phyloP scores from a whole-genome alignment of 2,797 vertebrate species.

The Hybognathus amarus region DNA sequence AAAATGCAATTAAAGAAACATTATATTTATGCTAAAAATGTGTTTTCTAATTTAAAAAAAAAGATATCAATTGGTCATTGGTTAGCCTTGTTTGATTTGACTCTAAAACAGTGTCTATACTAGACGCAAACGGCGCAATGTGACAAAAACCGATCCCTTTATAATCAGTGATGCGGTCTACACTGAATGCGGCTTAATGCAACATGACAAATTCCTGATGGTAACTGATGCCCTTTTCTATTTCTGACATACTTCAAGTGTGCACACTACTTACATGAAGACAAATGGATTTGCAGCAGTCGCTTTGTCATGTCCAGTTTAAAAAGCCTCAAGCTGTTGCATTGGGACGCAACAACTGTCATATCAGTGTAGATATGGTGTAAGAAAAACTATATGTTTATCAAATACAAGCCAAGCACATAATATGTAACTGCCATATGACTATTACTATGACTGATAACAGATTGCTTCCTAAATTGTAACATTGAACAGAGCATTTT shows the following conservation, averaged over 20 bases:
- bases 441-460: background rate
- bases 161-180: background rate
- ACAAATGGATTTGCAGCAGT: background rate
- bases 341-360: background rate
- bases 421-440: background rate
- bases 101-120: background rate
- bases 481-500: background rate
- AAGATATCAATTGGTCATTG: background rate
- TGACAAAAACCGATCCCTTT: background rate
- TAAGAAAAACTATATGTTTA: background rate
- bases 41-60: background rate
- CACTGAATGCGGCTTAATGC: background rate
- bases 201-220: background rate
- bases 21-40: background rate
- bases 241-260: background rate
- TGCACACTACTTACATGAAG: background rate
- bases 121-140: background rate
- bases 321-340: background rate
- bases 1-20: background rate
- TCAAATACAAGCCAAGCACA: background rate
- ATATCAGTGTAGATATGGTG: background rate
- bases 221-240: background rate
- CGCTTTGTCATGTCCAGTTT: background rate
- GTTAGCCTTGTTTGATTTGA: background rate
- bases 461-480: background rate